A percentile compares a stretch with the other conserved stretches of the same genome.
These are phyloP conservation scores for Xiphophorus hellerii DNA, from an alignment of 2,113 vertebrate genomes.

Conservation along the genomic window DNA sequence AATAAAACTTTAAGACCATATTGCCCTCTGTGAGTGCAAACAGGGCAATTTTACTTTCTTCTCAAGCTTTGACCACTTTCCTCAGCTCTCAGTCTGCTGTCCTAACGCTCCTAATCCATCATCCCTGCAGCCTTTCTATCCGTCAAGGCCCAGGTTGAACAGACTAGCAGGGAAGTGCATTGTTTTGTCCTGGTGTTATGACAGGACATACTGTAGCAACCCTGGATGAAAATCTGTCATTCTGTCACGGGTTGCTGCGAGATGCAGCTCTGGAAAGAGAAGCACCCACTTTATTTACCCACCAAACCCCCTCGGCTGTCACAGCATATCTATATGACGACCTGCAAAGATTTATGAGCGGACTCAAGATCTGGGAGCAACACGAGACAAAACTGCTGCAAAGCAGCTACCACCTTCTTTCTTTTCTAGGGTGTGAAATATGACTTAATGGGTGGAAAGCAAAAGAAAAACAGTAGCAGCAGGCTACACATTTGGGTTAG, in stretches of 20 bases:
- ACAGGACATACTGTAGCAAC: constrained; percentile 59
- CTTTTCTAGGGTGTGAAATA: not conserved
- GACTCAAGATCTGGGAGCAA: constrained; percentile 45
- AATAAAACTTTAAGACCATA: too few species aligned
- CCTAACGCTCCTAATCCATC: constrained; percentile 39
- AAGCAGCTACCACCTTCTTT: constrained; percentile 6
- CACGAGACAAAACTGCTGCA: constrained; percentile 12
- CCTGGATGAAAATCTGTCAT: constrained; percentile 51
- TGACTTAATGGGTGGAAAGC: constrained; percentile 8
- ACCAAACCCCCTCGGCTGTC: constrained; percentile 59
- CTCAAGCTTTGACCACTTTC: constrained; percentile 2
- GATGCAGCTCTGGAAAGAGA: constrained; percentile 32
- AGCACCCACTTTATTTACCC: constrained; percentile 57
- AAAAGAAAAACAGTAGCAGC: not conserved
- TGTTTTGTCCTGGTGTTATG: constrained; percentile 65
- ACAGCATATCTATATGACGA: constrained; percentile 43
- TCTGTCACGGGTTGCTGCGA: constrained; percentile 34
- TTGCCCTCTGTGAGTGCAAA: not conserved
- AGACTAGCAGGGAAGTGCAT: constrained; percentile 50
- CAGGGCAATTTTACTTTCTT: not conserved
- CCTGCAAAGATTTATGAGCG: constrained; percentile 62
- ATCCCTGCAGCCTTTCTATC: constrained; percentile 29
- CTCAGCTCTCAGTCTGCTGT: constrained; percentile 1
- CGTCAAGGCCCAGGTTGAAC: constrained; percentile 44
- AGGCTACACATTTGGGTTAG: constrained; percentile 11